These are phyloP conservation scores for Barbus barbus DNA, from an alignment of 2,113 vertebrate genomes.

Conservation along the genomic window DNA sequence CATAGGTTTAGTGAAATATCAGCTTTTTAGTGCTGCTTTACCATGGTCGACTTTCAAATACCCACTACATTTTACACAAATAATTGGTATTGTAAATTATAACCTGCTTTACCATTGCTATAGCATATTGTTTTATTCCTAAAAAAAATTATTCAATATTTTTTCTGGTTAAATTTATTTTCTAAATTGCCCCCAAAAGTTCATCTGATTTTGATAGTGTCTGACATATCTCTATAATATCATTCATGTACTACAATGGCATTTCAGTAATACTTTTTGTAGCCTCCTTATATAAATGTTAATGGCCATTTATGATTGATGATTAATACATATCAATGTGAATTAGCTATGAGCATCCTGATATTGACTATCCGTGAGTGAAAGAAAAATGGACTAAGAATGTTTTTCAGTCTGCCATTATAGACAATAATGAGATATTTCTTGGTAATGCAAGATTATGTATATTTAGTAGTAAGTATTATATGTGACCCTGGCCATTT, in stretches of 20 bases:
- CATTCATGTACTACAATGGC: background rate
- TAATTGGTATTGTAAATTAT: background rate
- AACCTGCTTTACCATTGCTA: background rate
- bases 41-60: background rate
- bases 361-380: background rate
- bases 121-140: background rate
- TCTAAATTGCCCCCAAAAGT: background rate
- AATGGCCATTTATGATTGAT: background rate
- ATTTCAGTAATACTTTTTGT: background rate
- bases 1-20: background rate
- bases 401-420: background rate
- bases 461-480: background rate
- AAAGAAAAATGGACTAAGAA: background rate
- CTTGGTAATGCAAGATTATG: background rate
- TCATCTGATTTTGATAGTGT: too few species aligned
- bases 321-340: slow-evolving; percentile 4
- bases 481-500: too few species aligned
- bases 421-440: background rate
- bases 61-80: background rate
- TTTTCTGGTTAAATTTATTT: background rate
- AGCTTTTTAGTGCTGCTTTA: slow-evolving; percentile 6
- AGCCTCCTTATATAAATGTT: background rate
- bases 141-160: background rate
- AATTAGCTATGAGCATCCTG: background rate
- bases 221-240: background rate